Evolutionary conservation across 2,113 vertebrate species (phyloP), one percentile per base, ranked within the genome.

Genomic region (Sitta europaea): DNA sequence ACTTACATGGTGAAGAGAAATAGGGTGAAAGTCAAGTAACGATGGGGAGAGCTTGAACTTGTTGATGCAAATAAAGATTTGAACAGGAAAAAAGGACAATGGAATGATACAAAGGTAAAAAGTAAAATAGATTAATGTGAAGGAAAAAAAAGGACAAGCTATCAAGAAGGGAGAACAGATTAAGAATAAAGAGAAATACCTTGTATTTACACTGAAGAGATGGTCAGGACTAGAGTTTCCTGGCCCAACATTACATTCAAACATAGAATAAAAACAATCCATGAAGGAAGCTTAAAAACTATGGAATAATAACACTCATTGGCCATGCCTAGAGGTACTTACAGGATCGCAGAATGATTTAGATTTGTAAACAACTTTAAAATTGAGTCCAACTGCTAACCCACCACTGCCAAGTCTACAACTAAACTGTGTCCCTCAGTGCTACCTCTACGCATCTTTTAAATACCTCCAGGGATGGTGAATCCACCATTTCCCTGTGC

Each of bases 91-190:
- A 83, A 66, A n/a, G 14, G 6, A 53, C 3, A 48, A 12, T 1
- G 45, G 14, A 62, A 79, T 47, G 72, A 48, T 2, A 3, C 6
- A 2, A 28, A 19, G 6, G 6, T 0, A 8, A 12, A 35, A 31
- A 14, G 31, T 8, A 59, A 28, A 28, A 29, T 5, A 48, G 10
- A 58, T 59, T 50, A 40, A 28, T 4, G 3, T 10, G 4, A 38
- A 43, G 13, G 8, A 2, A 27, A 38, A 42, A 21, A 21, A 33
- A 28, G 22, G 2, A 14, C 11, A 45, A 43, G 3, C 27, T 43
- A 40, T 9, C 16, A 71, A 47, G 50, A 10, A 84, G 10, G 5
- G 7, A 48, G 6, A 45, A 31, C 2, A 59, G 7, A 72, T n/a
- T 23, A 43, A 71, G 20, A 85, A 48, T 43, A 57, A 75, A 77